Evolutionary conservation across 2,797 vertebrate genomes (phyloP).

Genomic region (Distichodus sexfasciatus): DNA sequence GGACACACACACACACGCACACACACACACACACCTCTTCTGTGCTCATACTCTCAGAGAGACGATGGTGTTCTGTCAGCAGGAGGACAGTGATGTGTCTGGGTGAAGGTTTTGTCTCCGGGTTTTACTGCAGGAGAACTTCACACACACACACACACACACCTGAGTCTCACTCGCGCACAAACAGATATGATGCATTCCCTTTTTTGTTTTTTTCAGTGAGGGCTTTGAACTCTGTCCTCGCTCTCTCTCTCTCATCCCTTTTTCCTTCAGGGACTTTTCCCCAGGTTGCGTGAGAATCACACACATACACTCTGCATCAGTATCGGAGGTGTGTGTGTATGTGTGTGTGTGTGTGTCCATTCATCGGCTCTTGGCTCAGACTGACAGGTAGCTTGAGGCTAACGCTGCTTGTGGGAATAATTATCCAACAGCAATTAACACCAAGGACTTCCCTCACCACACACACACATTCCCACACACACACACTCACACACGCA

Average conservation of each 20-base stretch:
- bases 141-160: conserved; percentile 10
- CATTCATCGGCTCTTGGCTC: conserved; percentile 33
- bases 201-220: too few relatives aligned
- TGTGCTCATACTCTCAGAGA: too few relatives aligned
- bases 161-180: conserved; percentile 5
- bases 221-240: too few relatives aligned
- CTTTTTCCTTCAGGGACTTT: too few relatives aligned
- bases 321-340: background rate
- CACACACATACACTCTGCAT: conserved; percentile 6
- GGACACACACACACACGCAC: background rate
- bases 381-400: conserved; percentile 19
- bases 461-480: conserved; percentile 23
- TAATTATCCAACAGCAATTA: conserved; percentile 31
- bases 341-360: conserved; percentile 9
- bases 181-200: too few relatives aligned
- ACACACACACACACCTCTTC: conserved; percentile 26
- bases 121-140: conserved; percentile 20
- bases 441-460: conserved; percentile 32
- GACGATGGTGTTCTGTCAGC: background rate
- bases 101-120: background rate
- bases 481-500: conserved; percentile 29
- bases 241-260: too few relatives aligned
- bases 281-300: too few relatives aligned
- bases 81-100: conserved; percentile 6
- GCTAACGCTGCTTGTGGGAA: conserved; percentile 32